phyloP scores from a whole-genome alignment of 2,797 vertebrate species.

The Lindbergichthys nudifrons region DNA sequence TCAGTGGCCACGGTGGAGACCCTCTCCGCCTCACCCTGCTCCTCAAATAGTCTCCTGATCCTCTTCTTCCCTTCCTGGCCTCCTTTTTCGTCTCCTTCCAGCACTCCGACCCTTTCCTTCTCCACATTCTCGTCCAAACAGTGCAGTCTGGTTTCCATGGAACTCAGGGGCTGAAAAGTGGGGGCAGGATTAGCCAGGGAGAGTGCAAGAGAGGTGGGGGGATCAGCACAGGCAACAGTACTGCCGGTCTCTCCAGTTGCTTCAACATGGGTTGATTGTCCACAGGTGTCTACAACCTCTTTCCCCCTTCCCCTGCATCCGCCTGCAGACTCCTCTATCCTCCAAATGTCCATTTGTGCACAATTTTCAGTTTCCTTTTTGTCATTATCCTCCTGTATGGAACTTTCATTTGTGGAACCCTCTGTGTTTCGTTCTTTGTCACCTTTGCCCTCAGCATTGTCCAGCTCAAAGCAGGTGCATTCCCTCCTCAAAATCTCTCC shows the following conservation, averaged over 20 bases:
- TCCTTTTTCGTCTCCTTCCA: constrained; percentile 11
- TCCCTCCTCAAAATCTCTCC: constrained; percentile 4
- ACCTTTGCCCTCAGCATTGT: background rate
- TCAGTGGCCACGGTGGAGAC: constrained; percentile 71
- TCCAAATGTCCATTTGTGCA: background rate
- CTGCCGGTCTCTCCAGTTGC: constrained; percentile 7
- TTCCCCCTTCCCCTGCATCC: background rate
- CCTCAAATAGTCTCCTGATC: constrained; percentile 43
- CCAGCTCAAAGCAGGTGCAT: background rate
- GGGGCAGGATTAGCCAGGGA: constrained; percentile 76
- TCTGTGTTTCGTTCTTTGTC: background rate
- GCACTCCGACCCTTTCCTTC: constrained; percentile 24
- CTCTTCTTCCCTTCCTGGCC: constrained; percentile 37
- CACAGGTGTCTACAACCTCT: constrained; percentile 19
- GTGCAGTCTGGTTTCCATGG: constrained; percentile 77
- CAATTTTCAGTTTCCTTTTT: background rate
- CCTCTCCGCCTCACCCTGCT: constrained; percentile 50
- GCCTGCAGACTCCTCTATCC: constrained; percentile 22
- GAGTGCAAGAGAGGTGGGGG: constrained; percentile 44
- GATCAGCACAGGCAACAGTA: constrained; percentile 45
- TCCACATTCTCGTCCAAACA: constrained; percentile 42
- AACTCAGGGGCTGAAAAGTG: constrained; percentile 60
- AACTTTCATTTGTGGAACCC: background rate
- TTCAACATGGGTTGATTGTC: background rate
- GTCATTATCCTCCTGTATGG: background rate